These are phyloP conservation scores for Thymelicus acteon DNA, from an alignment of 2,888 invertebrate genomes.

Conservation along the genomic window DNA sequence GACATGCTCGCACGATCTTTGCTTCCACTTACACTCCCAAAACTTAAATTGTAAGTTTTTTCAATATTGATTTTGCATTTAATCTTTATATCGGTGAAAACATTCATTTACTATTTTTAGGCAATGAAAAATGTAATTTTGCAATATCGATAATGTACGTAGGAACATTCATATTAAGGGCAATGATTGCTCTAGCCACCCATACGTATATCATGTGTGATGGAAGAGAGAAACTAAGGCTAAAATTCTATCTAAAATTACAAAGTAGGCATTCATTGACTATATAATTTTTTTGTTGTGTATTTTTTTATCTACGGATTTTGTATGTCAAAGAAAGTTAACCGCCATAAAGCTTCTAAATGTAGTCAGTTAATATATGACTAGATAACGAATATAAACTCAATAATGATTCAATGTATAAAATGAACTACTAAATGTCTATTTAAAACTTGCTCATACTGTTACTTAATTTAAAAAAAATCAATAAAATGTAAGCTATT, in stretches of 20 bases:
- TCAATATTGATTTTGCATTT: no score
- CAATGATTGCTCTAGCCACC: no score
- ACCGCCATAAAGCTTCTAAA: neutral
- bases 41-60: no score
- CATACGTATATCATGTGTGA: neutral
- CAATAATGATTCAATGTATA: neutral
- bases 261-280: neutral
- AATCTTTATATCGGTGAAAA: no score
- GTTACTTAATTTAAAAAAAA: conserved; percentile 43
- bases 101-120: no score
- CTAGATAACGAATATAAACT: neutral
- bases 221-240: conserved; percentile 29
- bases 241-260: no score
- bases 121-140: no score
- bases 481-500: neutral
- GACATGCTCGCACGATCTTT: no score
- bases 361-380: neutral
- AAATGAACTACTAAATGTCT: neutral
- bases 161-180: no score
- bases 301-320: neutral
- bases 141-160: neutral
- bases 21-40: no score
- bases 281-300: no score
- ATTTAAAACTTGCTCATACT: conserved; percentile 17
- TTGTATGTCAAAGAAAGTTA: neutral